phyloP scores from a whole-genome alignment of 2,888 invertebrate genomes.

The Eumacrocentrus americanus region DNA sequence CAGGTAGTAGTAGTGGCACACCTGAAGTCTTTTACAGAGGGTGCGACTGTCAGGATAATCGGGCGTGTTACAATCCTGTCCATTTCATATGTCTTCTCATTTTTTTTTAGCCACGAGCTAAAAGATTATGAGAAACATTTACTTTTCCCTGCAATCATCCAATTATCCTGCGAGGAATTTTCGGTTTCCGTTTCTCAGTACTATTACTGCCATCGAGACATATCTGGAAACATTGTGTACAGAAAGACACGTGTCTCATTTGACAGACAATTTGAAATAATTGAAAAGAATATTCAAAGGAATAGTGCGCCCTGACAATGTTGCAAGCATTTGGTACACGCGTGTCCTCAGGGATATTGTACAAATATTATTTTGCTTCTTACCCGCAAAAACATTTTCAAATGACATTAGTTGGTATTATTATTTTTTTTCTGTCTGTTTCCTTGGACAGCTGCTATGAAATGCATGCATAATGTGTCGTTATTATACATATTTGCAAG shows the following conservation, averaged over 20 bases:
- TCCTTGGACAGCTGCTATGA: background rate
- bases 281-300: background rate
- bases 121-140: conserved; percentile 1
- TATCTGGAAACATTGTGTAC: no score
- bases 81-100: background rate
- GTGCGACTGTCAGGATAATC: conserved; percentile 22
- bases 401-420: background rate
- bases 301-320: background rate
- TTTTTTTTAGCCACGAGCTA: conserved; percentile 6
- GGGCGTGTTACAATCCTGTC: conserved; percentile 21
- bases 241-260: background rate
- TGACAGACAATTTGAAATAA: background rate
- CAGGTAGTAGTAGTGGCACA: background rate
- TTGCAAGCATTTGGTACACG: background rate
- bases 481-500: background rate
- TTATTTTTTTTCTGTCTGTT: background rate
- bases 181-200: conserved; percentile 17
- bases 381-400: background rate
- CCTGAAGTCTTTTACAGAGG: background rate
- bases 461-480: background rate
- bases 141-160: conserved; percentile 25
- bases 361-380: background rate
- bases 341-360: background rate
- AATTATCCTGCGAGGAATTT: conserved; percentile 17
- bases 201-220: no score